Conservation (phyloP, 2,113 vertebrate genomes). For the Brienomyrus brachyistius region DNA sequence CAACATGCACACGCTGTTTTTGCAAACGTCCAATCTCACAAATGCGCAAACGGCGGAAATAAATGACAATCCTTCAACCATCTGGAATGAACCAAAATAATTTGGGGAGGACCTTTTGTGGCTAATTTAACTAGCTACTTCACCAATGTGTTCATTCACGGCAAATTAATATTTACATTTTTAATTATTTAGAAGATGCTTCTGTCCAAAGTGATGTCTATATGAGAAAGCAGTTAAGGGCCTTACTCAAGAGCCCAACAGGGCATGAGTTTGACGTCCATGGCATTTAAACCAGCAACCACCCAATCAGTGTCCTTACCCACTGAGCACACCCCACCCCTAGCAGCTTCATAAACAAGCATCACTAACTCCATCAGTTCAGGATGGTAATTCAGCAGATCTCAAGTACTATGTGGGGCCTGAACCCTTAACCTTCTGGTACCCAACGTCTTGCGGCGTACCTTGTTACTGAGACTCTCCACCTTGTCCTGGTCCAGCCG, state of each 20-base stretch:
- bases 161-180: background rate
- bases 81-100: background rate
- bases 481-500: slow-evolving; percentile 89
- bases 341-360: background rate
- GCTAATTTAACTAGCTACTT: background rate
- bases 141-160: background rate
- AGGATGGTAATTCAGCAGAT: background rate
- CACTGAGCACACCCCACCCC: background rate
- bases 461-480: slow-evolving; percentile 82
- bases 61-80: background rate
- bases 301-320: background rate
- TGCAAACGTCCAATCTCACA: background rate
- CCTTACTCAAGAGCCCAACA: background rate
- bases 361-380: background rate
- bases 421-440: background rate
- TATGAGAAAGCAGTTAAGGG: background rate
- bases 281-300: background rate
- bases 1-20: background rate
- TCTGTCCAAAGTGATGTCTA: background rate
- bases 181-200: background rate
- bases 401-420: background rate
- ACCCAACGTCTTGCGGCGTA: slow-evolving; percentile 30
- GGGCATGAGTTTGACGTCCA: background rate
- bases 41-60: background rate
- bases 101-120: background rate